phyloP scores from a whole-genome alignment of 2,888 invertebrate species.

The Cantharis rustica region DNA sequence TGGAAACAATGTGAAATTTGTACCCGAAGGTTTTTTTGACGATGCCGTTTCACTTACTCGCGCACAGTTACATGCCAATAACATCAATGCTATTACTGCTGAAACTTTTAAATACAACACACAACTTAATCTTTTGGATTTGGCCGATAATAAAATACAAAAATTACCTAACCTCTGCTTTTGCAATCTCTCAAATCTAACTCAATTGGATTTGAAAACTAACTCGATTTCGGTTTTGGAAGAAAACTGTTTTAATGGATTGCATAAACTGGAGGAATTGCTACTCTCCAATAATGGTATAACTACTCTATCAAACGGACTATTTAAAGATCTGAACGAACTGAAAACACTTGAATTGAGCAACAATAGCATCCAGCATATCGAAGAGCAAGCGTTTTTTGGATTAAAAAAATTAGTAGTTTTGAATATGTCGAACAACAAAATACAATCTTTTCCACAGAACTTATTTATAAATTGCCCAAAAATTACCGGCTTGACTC shows the following conservation, averaged over 20 bases:
- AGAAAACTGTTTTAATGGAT: not conserved
- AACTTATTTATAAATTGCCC: not conserved
- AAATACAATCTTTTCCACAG: not conserved
- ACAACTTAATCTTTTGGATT: not conserved
- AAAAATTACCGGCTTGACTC: not conserved
- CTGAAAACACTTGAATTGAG: not conserved
- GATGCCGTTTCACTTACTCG: not conserved
- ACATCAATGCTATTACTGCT: not conserved
- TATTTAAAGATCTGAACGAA: not conserved
- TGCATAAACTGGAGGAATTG: not conserved
- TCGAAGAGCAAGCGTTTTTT: not conserved
- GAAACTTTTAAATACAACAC: not conserved
- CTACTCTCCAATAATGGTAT: not conserved
- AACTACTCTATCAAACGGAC: not conserved
- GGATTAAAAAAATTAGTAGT: not conserved
- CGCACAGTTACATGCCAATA: not conserved
- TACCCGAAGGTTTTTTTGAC: constrained; percentile 4
- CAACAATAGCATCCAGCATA: not conserved
- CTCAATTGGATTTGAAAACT: not conserved
- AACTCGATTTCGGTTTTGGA: not conserved
- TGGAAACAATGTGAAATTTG: constrained; percentile 2
- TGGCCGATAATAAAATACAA: not conserved
- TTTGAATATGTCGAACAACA: not conserved
- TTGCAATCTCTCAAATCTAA: not conserved
- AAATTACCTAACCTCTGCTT: not conserved